Percentiles rank a stretch among this genome's conserved stretches.
phyloP scores from a whole-genome alignment of 2,113 vertebrate species.

The Albula glossodonta region DNA sequence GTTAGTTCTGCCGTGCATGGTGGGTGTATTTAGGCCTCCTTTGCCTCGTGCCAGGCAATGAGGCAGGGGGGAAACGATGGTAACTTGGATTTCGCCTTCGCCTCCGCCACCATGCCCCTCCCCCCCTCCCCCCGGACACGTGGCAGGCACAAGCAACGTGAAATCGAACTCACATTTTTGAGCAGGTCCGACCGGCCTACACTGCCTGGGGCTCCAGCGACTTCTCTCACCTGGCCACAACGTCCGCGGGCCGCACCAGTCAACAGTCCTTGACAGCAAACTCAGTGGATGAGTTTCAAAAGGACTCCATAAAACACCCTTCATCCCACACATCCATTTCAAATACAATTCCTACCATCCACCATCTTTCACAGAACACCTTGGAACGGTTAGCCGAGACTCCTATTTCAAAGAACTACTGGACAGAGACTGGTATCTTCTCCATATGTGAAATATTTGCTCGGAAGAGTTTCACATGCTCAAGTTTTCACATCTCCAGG shows the following conservation, averaged over 20 bases:
- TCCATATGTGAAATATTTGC: background rate
- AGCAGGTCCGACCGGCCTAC: background rate
- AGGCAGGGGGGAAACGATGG: background rate
- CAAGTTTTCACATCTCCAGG: slow-evolving; percentile 9
- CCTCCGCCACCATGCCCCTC: background rate
- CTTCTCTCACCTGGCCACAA: no score
- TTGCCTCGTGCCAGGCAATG: background rate
- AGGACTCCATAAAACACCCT: no score
- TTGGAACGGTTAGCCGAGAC: background rate
- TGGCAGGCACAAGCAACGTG: background rate
- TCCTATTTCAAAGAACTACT: background rate
- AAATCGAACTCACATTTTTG: background rate
- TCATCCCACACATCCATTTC: background rate
- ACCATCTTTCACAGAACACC: background rate
- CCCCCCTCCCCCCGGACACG: background rate
- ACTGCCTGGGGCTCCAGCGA: no score
- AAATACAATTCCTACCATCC: background rate
- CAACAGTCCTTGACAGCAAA: no score
- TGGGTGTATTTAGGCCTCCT: slow-evolving; percentile 26
- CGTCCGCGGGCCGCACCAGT: no score
- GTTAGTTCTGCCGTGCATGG: slow-evolving; percentile 6
- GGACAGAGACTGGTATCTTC: background rate
- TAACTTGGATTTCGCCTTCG: background rate
- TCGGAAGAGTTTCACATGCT: background rate
- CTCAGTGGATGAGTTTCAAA: no score